Conservation (phyloP, 2,113 vertebrate genomes). For the Pseudorectes ferrugineus region DNA sequence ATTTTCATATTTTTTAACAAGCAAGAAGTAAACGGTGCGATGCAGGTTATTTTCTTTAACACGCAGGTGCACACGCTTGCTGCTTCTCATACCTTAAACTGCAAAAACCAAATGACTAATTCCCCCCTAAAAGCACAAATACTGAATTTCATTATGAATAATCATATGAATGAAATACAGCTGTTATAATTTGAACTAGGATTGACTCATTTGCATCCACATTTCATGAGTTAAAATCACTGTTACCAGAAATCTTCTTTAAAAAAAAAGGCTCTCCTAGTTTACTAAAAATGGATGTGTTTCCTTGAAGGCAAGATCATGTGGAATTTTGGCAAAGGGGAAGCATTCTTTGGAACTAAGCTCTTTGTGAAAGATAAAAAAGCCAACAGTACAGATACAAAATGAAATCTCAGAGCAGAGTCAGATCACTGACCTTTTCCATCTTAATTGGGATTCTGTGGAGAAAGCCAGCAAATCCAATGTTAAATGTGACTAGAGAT, state of each 20-base stretch:
- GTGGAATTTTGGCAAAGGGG: constrained; percentile 41
- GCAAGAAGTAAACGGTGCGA: neutral
- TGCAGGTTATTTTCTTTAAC: neutral
- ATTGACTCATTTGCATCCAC: neutral
- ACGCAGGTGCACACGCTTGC: neutral
- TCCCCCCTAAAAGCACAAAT: neutral
- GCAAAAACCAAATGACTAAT: neutral
- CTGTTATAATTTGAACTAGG: neutral
- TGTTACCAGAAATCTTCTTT: neutral
- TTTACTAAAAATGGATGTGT: constrained; percentile 35
- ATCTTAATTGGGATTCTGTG: neutral
- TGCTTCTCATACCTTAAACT: neutral
- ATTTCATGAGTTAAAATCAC: neutral
- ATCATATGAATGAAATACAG: neutral
- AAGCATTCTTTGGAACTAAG: constrained; percentile 40
- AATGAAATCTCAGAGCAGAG: neutral
- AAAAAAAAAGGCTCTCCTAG: neutral
- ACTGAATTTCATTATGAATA: neutral
- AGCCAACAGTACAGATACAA: neutral
- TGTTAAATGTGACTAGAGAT: neutral
- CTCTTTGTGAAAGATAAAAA: constrained; percentile 41
- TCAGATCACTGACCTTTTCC: constrained; percentile 1
- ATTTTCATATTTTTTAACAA: neutral
- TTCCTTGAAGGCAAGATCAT: constrained; percentile 47
- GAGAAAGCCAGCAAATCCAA: neutral